These are phyloP conservation scores for Maniola hyperantus DNA, from an alignment of 2,888 invertebrate genomes.

Conservation along the genomic window DNA sequence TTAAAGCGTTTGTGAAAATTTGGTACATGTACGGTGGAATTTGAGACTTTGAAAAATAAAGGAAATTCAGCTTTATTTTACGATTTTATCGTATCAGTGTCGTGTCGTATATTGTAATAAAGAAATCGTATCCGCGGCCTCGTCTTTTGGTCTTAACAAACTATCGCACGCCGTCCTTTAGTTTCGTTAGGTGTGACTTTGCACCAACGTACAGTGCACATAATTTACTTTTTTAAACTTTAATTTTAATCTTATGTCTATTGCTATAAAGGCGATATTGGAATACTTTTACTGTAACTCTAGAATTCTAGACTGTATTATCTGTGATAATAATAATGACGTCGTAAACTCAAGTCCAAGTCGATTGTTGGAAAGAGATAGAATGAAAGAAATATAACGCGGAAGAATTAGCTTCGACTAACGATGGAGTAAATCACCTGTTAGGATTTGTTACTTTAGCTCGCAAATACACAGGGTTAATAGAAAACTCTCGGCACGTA, in stretches of 20 bases:
- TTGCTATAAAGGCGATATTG: slow-evolving; percentile 32
- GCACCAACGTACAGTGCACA: slow-evolving; percentile 12
- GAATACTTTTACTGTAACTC: not conserved
- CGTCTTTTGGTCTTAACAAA: slow-evolving; percentile 20
- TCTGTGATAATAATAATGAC: slow-evolving; percentile 75
- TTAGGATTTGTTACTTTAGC: slow-evolving; percentile 54
- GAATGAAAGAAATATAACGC: slow-evolving; percentile 69
- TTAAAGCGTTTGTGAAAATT: too few species aligned
- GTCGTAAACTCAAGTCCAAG: slow-evolving; percentile 73
- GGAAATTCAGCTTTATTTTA: not conserved
- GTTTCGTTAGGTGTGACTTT: slow-evolving; percentile 29
- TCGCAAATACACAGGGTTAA: slow-evolving; percentile 58
- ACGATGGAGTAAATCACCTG: slow-evolving; percentile 76
- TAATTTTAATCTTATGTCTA: slow-evolving; percentile 21
- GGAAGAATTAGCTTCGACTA: slow-evolving; percentile 76
- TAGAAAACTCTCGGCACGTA: too few species aligned
- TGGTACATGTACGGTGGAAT: too few species aligned
- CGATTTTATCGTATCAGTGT: slow-evolving; percentile 1
- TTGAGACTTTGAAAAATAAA: too few species aligned
- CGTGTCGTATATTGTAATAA: not conserved
- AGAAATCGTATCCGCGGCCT: slow-evolving; percentile 2
- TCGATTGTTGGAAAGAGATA: slow-evolving; percentile 46
- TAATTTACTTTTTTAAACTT: slow-evolving; percentile 8
- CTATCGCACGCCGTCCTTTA: slow-evolving; percentile 33
- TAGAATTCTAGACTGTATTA: slow-evolving; percentile 40